Base-by-base conservation (phyloP, 1,140 invertebrate genomes). In the Panagrolaimus sp. region DNA sequence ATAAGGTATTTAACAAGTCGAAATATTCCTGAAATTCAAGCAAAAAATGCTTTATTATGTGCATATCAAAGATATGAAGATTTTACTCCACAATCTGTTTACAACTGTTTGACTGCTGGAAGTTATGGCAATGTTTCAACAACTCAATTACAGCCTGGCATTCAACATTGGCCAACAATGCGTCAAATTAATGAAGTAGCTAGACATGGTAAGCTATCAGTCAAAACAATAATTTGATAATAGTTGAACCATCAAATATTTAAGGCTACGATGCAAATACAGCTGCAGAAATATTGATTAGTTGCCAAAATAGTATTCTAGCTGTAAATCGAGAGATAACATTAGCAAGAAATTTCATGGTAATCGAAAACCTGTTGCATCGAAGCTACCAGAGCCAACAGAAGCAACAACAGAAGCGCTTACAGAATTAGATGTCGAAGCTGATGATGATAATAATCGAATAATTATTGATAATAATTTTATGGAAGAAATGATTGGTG, bases 401-500 rank as follows among this genome's bases (percentile, higher is more conserved):
- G 13, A 7, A 47, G 7, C 31, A 38, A 38, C n/a, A 7, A 16
- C 38, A 51, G 47, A 47, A 13, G 64, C 48, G 8, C 9, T 43
- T 1, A 43, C 44, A 11, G 9, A 25, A 11, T 27, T 63, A 27
- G 16, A 16, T 38, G 8, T 25, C 42, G 23, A 44, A 25, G 47
- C 38, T 46, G 42, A 46, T 14, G 45, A 23, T 43, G 47, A 45
- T 5, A 23, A 66, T 16, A 66, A 46, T 43, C 1, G 64, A 14
- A 66, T 16, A 4, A 23, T 68, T 31, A 4, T 57, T 31, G 67
- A 72, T 45, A 23, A 61, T 31, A 42, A 43, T 44, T 48, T 66
- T 8, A 44, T 27, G 23, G 16, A 65, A 0, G 47, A 65, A 14
- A 13, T 68, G 13, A 11, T 65, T n/a, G 70, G 43, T 1, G 23